Percentiles rank a stretch among this genome's conserved stretches.
Conservation (phyloP, 2,113 vertebrate genomes). For the Oreocharis arfaki region DNA sequence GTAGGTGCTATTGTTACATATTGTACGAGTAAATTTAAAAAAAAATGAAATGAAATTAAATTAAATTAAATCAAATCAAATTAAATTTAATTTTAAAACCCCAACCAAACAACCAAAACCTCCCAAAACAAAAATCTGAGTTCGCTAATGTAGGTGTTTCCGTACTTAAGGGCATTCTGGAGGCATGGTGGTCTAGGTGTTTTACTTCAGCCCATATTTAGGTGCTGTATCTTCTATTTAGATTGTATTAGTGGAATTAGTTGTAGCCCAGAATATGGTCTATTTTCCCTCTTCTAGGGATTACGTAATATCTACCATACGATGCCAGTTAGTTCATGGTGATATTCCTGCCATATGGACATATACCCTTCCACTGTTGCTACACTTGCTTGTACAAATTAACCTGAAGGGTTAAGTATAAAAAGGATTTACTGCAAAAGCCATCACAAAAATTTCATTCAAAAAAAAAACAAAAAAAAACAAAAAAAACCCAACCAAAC, state of each 20-base stretch:
- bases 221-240: background rate
- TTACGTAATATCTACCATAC: background rate
- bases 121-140: background rate
- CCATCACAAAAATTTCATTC: too few relatives aligned
- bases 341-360: background rate
- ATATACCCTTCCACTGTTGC: background rate
- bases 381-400: background rate
- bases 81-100: background rate
- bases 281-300: background rate
- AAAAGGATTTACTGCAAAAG: background rate
- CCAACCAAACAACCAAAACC: background rate
- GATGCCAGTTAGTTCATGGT: background rate
- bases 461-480: too few relatives aligned
- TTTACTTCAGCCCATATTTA: background rate
- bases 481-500: too few relatives aligned
- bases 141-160: background rate
- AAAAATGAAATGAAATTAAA: background rate
- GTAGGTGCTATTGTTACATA: background rate
- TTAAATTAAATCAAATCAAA: background rate
- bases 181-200: rapidly evolving
- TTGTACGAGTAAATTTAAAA: background rate
- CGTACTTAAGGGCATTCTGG: background rate
- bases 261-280: background rate
- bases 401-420: background rate
- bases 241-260: background rate